A percentile compares a stretch with the other conserved stretches of the same genome.
phyloP scores from a whole-genome alignment of 2,888 invertebrate genomes.

The Tupiocoris notatus region DNA sequence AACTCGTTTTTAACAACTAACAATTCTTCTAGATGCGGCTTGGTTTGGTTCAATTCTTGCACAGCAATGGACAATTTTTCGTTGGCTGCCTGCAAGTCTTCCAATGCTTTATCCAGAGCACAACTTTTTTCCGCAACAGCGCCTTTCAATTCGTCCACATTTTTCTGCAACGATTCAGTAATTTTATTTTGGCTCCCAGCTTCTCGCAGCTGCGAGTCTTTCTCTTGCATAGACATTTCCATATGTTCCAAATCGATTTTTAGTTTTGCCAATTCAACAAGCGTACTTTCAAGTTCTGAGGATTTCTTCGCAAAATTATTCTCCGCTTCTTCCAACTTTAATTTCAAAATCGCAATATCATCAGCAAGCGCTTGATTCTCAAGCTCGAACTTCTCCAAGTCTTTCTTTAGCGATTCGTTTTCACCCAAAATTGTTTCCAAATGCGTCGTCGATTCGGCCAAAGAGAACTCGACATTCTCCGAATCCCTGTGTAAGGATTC shows the following conservation, averaged over 20 bases:
- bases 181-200: background rate
- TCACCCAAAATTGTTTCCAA: background rate
- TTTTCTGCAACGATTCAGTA: background rate
- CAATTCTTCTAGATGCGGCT: background rate
- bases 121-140: background rate
- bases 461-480: background rate
- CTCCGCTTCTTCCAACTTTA: background rate
- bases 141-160: background rate
- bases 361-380: conserved; percentile 4
- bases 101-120: background rate
- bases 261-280: background rate
- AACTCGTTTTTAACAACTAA: background rate
- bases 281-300: background rate
- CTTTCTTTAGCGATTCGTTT: conserved; percentile 4
- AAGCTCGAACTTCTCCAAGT: background rate
- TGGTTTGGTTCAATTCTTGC: background rate
- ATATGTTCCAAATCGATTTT: background rate
- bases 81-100: background rate
- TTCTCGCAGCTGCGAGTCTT: background rate
- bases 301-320: too few species aligned
- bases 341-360: background rate
- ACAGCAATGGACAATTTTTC: background rate
- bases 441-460: background rate
- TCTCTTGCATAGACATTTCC: conserved; percentile 12
- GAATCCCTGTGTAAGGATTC: conserved; percentile 1